A percentile compares a stretch with the other conserved stretches of the same genome.
Evolutionary conservation across 2,113 vertebrate species (phyloP).

Genomic region (Phalacrocorax aristotelis): DNA sequence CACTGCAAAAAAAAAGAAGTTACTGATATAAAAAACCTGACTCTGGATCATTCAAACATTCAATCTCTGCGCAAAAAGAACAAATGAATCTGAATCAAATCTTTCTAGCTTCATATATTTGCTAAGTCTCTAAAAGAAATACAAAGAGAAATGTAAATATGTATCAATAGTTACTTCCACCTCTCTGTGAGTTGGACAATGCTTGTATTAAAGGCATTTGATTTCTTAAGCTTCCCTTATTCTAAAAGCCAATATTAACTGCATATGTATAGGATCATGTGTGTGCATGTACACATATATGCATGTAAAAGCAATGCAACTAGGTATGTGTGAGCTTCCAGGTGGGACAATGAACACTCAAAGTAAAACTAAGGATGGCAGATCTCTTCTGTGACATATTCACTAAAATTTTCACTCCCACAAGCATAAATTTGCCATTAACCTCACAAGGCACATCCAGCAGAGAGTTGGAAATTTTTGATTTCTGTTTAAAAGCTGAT

Average conservation of each 20-base stretch:
- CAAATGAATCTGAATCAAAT: neutral
- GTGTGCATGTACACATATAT: neutral
- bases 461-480: neutral
- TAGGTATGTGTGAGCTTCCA: neutral
- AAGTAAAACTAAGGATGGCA: neutral
- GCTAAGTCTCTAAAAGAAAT: neutral
- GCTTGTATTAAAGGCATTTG: neutral
- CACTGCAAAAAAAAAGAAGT: neutral
- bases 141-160: neutral
- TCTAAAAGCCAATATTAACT: neutral
- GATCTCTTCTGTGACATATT: neutral
- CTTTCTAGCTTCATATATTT: neutral
- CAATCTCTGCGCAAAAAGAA: neutral
- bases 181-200: neutral
- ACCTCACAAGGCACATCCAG: neutral
- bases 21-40: neutral
- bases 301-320: neutral
- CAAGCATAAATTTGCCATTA: neutral
- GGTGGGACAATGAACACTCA: neutral
- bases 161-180: neutral
- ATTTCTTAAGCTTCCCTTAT: neutral
- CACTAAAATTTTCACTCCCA: neutral
- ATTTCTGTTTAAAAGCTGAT: neutral
- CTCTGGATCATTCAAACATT: neutral
- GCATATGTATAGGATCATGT: neutral